Base-by-base conservation (phyloP, 2,888 invertebrate genomes). In the Pseudococcus jackbeardsleyi region DNA sequence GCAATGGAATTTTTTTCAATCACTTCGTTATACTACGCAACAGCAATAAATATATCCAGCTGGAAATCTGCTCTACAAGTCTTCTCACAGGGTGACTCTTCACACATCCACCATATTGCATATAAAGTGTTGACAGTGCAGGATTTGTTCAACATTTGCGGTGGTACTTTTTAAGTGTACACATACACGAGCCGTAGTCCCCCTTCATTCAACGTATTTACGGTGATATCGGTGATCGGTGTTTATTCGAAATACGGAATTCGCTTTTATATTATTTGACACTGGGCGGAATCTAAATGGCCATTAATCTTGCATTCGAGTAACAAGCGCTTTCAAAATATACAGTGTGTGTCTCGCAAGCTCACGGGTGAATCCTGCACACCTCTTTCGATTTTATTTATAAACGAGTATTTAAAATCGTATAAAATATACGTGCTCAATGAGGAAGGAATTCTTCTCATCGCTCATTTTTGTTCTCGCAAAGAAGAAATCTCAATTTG, bases 281-380 rank as follows among this genome's bases (percentile, higher is more conserved):
- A 77, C 77, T 77, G 77, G 77, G 77, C 77, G 77, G 77, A 77
- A 77, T 77, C 77, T 77, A 77, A 77, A 77, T 77, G 33, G 77
- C 77, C 77, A 77, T 77, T 77, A 77, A 77, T 77, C 77, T 77
- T 77, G 17, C 17, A 12, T 77, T 39, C 17, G 50, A 50, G 19
- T 19, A 68, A 26, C 68, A 26, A 68, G 22, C 68, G 19, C 26
- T 33, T 68, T 68, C 22, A 68, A 68, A 68, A 50, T 50, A 17
- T 17, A 50, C 50, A 15, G 50, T 50, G 5, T 33, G 1, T 33
- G 26, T 33, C 26, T 33, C 26, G 26, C 1, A 33, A 1, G 26
- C 26, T 33, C 26, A 3, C 26, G 26, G 3, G 3, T 3, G 26
- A 33, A 33, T 33, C 3, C 3, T 33, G 1, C 3, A 33, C 26